Conservation (phyloP, 2,113 vertebrate genomes). For the Galemys pyrenaicus region DNA sequence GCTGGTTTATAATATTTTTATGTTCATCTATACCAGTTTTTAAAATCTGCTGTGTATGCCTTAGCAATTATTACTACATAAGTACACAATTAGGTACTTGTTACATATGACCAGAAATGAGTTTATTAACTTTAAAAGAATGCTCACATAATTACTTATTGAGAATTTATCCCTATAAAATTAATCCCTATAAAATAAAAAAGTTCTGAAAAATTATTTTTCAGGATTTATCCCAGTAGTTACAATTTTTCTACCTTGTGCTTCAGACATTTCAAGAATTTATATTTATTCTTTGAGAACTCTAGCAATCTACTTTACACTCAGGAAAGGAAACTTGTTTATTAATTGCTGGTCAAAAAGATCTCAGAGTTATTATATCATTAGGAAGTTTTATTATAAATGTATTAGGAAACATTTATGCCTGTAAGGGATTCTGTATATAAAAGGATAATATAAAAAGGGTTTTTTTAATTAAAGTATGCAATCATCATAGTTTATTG, state of each 20-base stretch:
- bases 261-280: background rate
- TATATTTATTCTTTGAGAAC: background rate
- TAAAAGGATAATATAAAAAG: background rate
- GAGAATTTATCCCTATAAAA: background rate
- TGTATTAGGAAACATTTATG: background rate
- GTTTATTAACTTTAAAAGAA: conserved; percentile 43
- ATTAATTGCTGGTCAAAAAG: conserved; percentile 40
- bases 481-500: background rate
- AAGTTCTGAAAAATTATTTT: no score
- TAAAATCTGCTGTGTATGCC: background rate
- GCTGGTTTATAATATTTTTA: conserved; percentile 11
- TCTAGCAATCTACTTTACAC: background rate
- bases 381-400: background rate
- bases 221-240: background rate
- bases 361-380: background rate
- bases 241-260: background rate
- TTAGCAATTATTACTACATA: background rate
- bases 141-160: background rate
- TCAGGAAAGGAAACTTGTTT: conserved; percentile 4
- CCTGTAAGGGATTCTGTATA: background rate
- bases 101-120: conserved; percentile 10
- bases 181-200: no score
- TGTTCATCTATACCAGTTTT: conserved; percentile 5
- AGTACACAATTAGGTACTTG: conserved; percentile 24
- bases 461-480: background rate